Base-by-base conservation (phyloP, 2,797 vertebrate genomes). In the Melanotaenia maccullochi region DNA sequence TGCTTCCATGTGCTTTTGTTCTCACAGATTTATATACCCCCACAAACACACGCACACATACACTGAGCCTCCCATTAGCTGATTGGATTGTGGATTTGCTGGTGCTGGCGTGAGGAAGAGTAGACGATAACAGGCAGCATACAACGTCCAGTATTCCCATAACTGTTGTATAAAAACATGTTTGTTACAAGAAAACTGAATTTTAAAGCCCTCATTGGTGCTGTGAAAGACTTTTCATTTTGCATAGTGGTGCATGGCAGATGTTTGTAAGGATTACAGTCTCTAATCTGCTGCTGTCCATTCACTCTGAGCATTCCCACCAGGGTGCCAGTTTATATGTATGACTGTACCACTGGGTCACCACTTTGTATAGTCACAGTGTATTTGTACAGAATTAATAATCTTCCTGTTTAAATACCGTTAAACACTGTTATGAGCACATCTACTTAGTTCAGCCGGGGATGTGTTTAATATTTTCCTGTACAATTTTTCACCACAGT, bases 241-340 rank as follows among this genome's bases (percentile, higher is more conserved):
- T 66, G 57, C 60, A 78, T 77, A 60, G 87, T 75, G 70, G 75
- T 79, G 61, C 74, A 83, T 24, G 67, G 59, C 86, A 89, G 86
- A 90, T 87, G 87, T 83, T 75, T 67, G 38, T 59, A 54, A 70
- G 80, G 86, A 90, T 91, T 90, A 81, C 64, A 66, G 82, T 81
- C 76, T 65, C 69, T 90, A 90, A 91, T 91, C 87, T 82, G 63
- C 56, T 73, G 33, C 40, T 83, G 85, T 54, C 70, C 83, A 81
- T 89, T 84, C 59, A 40, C 59, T 79, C 55, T 0, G 3, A 75
- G 28, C 54, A 4, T 55, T 73, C 71, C 30, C 85, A 79, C 40
- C 60, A 75, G 59, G 68, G 66, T 71, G 68, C 63, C 49, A 60
- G 60, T 65, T 25, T 38, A 61, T 68, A 60, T 47, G 51, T 33